These are phyloP conservation scores for Sphaeridia pumilis DNA, from an alignment of 2,888 invertebrate species.

Conservation along the genomic window DNA sequence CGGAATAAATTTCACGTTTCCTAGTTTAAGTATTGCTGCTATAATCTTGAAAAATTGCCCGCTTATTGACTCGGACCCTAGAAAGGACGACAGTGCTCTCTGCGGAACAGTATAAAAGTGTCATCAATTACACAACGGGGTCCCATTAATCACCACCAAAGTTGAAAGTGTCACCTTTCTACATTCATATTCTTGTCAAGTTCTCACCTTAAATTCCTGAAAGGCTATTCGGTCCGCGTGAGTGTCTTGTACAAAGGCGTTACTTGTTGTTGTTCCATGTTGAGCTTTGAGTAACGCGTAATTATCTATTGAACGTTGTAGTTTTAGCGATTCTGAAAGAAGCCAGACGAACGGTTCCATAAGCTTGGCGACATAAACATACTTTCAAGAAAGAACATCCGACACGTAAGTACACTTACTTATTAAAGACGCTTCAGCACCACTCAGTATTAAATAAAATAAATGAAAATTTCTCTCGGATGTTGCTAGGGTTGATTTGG, in stretches of 20 bases:
- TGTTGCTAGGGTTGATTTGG: slow-evolving; percentile 1
- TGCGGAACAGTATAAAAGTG: too few relatives aligned
- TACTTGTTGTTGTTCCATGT: slow-evolving; percentile 13
- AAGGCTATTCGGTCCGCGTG: slow-evolving; percentile 10
- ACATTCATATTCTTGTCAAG: too few relatives aligned
- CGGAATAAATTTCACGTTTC: slow-evolving; percentile 78
- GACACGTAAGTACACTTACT: slow-evolving; percentile 50
- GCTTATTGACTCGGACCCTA: slow-evolving; percentile 4
- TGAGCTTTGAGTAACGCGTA: slow-evolving; percentile 52
- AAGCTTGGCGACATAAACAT: too few relatives aligned
- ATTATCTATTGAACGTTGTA: slow-evolving; percentile 61
- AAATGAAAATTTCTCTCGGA: slow-evolving; percentile 73
- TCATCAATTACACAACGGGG: not conserved
- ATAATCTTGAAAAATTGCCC: slow-evolving; percentile 58
- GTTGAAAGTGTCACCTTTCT: too few relatives aligned
- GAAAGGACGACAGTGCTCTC: slow-evolving; percentile 11
- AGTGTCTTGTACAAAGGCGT: slow-evolving; percentile 12
- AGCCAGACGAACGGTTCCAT: too few relatives aligned
- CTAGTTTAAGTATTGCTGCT: slow-evolving; percentile 72
- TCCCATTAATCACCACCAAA: too few relatives aligned
- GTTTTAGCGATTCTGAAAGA: slow-evolving; percentile 49
- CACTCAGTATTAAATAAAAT: slow-evolving; percentile 73
- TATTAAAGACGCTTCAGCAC: slow-evolving; percentile 68
- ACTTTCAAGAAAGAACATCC: not conserved
- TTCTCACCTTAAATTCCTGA: slow-evolving; percentile 14